Percentiles rank a stretch among this genome's conserved stretches.
Conservation (phyloP, 2,797 vertebrate species). For the Leptatherina wallacei region DNA sequence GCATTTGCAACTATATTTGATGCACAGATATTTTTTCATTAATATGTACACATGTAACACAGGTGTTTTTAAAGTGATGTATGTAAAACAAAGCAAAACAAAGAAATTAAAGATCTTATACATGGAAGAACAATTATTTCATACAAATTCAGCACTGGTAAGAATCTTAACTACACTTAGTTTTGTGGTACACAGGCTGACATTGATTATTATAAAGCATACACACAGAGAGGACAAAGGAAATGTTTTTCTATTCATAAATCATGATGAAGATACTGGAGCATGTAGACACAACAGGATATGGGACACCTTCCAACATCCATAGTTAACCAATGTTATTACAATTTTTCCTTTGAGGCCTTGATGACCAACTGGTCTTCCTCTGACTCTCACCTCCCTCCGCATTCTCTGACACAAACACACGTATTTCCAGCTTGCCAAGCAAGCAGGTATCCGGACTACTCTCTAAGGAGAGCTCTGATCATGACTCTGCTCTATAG, state of each 20-base stretch:
- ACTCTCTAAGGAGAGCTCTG: slow-evolving; percentile 73
- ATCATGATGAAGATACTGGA: slow-evolving; percentile 46
- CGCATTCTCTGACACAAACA: slow-evolving; percentile 39
- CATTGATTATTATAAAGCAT: slow-evolving; percentile 2
- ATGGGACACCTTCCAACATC: slow-evolving; percentile 42
- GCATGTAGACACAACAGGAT: slow-evolving; percentile 73
- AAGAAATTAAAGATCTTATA: slow-evolving; percentile 45
- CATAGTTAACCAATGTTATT: slow-evolving; percentile 55
- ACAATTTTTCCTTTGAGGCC: slow-evolving; percentile 61
- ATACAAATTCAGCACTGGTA: neutral
- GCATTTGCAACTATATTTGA: slow-evolving; percentile 30
- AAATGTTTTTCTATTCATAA: slow-evolving; percentile 45
- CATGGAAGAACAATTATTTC: slow-evolving; percentile 9
- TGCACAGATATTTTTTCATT: slow-evolving; percentile 42
- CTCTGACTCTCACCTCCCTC: slow-evolving; percentile 68
- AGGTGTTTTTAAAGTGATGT: slow-evolving; percentile 40
- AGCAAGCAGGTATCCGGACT: slow-evolving; percentile 81
- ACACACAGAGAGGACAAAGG: slow-evolving; percentile 27
- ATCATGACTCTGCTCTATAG: slow-evolving; percentile 51
- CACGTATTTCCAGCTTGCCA: slow-evolving; percentile 49
- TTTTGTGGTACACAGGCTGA: neutral
- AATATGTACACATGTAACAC: slow-evolving; percentile 49
- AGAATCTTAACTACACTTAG: slow-evolving; percentile 1
- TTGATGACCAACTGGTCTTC: slow-evolving; percentile 65
- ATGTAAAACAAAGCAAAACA: slow-evolving; percentile 29